Evolutionary conservation across 1,140 invertebrate genomes (phyloP).

Genomic region (Teleopsis dalmanni): DNA sequence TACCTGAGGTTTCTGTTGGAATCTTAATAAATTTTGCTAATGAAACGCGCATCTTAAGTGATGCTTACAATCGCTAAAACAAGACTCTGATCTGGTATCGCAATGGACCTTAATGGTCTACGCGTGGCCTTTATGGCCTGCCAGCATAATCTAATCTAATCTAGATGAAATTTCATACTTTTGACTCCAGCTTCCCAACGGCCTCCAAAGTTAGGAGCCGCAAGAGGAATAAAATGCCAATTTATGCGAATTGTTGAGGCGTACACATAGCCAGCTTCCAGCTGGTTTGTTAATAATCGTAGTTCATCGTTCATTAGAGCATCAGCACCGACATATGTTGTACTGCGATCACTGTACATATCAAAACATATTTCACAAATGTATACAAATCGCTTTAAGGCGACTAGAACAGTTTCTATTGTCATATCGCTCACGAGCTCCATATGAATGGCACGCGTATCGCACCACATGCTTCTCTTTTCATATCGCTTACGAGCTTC

Average conservation of each 20-base stretch:
- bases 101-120: too few relatives aligned
- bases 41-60: too few relatives aligned
- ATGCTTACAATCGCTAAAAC: too few relatives aligned
- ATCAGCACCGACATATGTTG: background rate
- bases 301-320: background rate
- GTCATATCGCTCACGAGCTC: background rate
- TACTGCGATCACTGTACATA: background rate
- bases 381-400: background rate
- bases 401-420: background rate
- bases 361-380: background rate
- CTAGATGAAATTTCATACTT: slow-evolving; percentile 19
- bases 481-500: too few relatives aligned
- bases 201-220: slow-evolving; percentile 16
- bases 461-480: background rate
- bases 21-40: too few relatives aligned
- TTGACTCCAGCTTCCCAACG: slow-evolving; percentile 17
- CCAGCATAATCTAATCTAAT: too few relatives aligned
- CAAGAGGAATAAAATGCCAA: slow-evolving; percentile 17
- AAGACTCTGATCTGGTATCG: too few relatives aligned
- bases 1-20: too few relatives aligned
- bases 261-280: background rate
- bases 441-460: background rate
- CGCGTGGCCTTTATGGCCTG: too few relatives aligned
- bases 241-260: background rate
- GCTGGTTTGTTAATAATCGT: background rate